Evolutionary conservation across 2,797 vertebrate genomes (phyloP), one percentile per base, ranked within the genome.

Genomic region (Morus bassanus): DNA sequence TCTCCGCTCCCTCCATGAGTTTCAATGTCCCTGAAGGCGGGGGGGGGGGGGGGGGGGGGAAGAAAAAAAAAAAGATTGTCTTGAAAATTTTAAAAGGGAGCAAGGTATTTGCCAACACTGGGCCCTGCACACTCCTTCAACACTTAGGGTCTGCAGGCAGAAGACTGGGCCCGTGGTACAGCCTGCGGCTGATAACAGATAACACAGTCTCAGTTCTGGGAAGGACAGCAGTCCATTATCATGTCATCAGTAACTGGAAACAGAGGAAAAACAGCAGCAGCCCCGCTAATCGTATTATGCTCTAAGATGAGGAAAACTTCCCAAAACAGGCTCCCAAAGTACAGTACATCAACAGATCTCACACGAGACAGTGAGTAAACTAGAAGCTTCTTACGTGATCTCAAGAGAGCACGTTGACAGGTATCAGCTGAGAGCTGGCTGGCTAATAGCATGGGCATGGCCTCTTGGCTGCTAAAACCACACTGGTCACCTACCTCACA

Each of bases 1-100:
- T 99, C 95, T 99, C 99, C 2, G 99, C 99, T 83, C 99, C 99
- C 95, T 99, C 99, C 99, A 99, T 99, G 80, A 99, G 96, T 96
- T 99, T 99, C 96, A 99, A 91, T 0, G 99, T 99, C 31, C 99
- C 99, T 99, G 90, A 4, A 89, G 21, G 21, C n/a, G n/a, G n/a
- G n/a, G n/a, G n/a, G n/a, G n/a, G n/a, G n/a, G 88, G 12, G 78
- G 21, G 88, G 13, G 78, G 22, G 9, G 63, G 41, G 30, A 72
- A 79, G 16, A 22, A 64, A 37, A 67, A 15, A 19, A 54, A 22
- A n/a, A 31, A 51, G 4, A 63, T 6, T 63, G n/a, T 45, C 48
- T 60, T 75, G 18, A 53, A 87, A 80, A 46, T 19, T 78, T 30
- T 57, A 57, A 37, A 59, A 78, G 9, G 19, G 24, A 76, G 18